Evolutionary conservation across 2,888 invertebrate species (phyloP).

Genomic region (Philhelius pedissequus): DNA sequence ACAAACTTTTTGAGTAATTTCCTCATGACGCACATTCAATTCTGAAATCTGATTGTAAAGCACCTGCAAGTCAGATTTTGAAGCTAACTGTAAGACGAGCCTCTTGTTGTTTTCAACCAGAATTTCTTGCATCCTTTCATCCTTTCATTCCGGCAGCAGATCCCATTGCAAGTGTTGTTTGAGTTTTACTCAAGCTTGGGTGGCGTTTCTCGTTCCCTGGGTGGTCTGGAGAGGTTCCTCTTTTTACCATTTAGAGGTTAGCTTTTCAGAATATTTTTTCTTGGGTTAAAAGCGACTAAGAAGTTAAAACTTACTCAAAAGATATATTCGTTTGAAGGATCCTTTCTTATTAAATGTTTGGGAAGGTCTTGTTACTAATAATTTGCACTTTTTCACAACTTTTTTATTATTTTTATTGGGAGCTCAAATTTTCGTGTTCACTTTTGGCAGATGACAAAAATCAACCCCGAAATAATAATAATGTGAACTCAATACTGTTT

Average conservation of each 20-base stretch:
- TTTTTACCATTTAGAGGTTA: background rate
- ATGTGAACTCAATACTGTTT: too few species aligned
- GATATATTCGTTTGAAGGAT: too few species aligned
- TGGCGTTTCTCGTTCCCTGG: too few species aligned
- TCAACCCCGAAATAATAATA: too few species aligned
- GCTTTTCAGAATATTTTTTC: background rate
- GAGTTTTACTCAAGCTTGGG: background rate
- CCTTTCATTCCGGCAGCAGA: background rate
- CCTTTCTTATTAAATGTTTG: too few species aligned
- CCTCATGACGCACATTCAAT: slow-evolving; percentile 2
- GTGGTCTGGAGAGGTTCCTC: background rate
- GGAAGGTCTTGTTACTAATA: too few species aligned
- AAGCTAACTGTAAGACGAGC: background rate
- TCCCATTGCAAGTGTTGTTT: background rate
- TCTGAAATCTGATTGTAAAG: background rate
- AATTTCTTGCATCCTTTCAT: background rate
- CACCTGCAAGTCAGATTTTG: slow-evolving; percentile 9
- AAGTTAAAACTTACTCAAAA: too few species aligned
- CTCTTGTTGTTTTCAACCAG: background rate
- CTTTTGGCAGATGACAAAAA: too few species aligned
- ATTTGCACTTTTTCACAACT: too few species aligned
- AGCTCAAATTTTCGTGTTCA: too few species aligned
- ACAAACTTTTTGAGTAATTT: background rate
- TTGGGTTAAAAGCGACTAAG: too few species aligned
- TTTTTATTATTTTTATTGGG: too few species aligned